Percentiles rank a stretch among this genome's conserved stretches.
Evolutionary conservation across 2,888 invertebrate genomes (phyloP).

Genomic region (Orthonevra nobilis): DNA sequence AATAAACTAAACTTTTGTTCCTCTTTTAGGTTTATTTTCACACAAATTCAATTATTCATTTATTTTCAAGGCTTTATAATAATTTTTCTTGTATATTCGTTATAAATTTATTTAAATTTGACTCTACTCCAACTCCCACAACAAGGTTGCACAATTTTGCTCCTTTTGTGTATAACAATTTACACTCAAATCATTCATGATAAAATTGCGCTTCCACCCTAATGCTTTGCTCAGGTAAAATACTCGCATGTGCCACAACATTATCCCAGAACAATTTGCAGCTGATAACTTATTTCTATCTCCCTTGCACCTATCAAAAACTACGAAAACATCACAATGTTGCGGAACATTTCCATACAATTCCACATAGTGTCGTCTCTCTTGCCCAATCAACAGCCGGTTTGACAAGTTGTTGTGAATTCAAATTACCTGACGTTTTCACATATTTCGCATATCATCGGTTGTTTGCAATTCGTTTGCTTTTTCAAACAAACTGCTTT

Average conservation of each 20-base stretch:
- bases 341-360: slow-evolving; percentile 29
- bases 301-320: slow-evolving; percentile 1
- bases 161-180: no score
- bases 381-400: slow-evolving; percentile 54
- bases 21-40: no score
- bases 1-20: no score
- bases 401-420: slow-evolving; percentile 63
- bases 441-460: slow-evolving; percentile 45
- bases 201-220: slow-evolving; percentile 1
- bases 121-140: no score
- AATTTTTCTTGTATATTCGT: no score
- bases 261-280: slow-evolving; percentile 22
- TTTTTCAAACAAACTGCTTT: slow-evolving; percentile 24
- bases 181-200: no score
- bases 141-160: no score
- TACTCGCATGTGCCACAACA: slow-evolving; percentile 27
- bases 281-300: slow-evolving; percentile 1
- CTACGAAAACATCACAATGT: slow-evolving; percentile 53
- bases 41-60: no score
- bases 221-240: background rate
- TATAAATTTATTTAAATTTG: no score
- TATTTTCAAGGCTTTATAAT: no score
- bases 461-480: slow-evolving; percentile 25
- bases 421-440: slow-evolving; percentile 61
- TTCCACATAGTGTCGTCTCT: background rate